Evolutionary conservation across 2,113 vertebrate species (phyloP), one percentile per base, ranked within the genome.

Genomic region (Ciconia stormi): DNA sequence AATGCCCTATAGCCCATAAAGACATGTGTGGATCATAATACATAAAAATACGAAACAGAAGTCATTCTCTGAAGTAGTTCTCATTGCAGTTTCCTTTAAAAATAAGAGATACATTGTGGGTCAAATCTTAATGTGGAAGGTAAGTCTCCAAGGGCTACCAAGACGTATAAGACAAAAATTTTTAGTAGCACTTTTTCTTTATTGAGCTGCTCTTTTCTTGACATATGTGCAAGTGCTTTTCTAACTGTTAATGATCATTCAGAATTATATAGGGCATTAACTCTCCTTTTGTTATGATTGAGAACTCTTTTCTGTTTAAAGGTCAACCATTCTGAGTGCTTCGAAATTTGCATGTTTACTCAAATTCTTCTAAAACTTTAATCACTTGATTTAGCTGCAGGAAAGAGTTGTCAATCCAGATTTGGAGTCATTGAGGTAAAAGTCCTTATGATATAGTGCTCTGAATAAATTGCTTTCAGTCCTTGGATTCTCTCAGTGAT

Each of bases 331-430:
- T 87, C n/a, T 44, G 16, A 85, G 44, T 65, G n/a, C 38, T 91
- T 61, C 79, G 56, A 94, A 93, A 85, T 94, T 42, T 88, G 6
- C 40, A 61, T 86, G 62, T 93, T 93, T 94, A 87, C 27, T 72
- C 40, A 76, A 56, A 63, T 85, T 87, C 18, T 87, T 90, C 78
- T 79, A 59, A 85, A 87, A 72, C 22, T 44, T 90, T 52, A 20
- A 47, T 56, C n/a, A 32, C 23, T 71, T 84, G 32, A 63, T 87
- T 92, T 90, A 93, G 55, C 27, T 62, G 9, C 15, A 59, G 36
- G 26, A 59, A 70, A 74, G 44, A 8, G 14, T 6, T 67, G 6
- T 32, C 22, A 71, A 17, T 87, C 9, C 38, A 85, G 12, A 69
- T 79, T 84, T 84, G 32, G n/a, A 63, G 52, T 71, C 16, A 50